These are phyloP conservation scores for Drosophila sordidapex DNA, from an alignment of 2,888 invertebrate genomes.

Conservation along the genomic window DNA sequence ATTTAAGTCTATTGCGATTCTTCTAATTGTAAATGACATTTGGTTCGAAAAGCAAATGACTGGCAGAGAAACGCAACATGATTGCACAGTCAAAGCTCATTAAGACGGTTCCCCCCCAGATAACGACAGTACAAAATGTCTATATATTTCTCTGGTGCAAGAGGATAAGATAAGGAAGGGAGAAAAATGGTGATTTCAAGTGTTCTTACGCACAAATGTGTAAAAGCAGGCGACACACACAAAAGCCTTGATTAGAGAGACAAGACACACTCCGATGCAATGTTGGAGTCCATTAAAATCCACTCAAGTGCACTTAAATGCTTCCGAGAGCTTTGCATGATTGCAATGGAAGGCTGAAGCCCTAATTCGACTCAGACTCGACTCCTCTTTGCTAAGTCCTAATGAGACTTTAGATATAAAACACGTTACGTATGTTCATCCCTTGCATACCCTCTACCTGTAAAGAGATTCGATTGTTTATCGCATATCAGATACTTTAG, in stretches of 20 bases:
- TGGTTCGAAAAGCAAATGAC: slow-evolving; percentile 21
- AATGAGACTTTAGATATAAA: slow-evolving; percentile 49
- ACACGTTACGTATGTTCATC: slow-evolving; percentile 29
- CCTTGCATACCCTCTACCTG: slow-evolving; percentile 5
- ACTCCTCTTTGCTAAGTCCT: slow-evolving; percentile 13
- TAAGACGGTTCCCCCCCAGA: slow-evolving; percentile 23
- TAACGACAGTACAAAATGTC: slow-evolving; percentile 36
- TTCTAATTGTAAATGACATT: slow-evolving; percentile 55
- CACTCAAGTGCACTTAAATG: slow-evolving; percentile 80
- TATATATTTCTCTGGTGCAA: background rate
- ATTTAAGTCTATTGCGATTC: slow-evolving; percentile 24
- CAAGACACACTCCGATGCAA: slow-evolving; percentile 53
- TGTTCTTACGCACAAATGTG: slow-evolving; percentile 32
- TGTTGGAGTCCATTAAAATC: slow-evolving; percentile 76
- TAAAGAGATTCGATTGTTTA: background rate
- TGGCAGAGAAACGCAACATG: slow-evolving; percentile 23
- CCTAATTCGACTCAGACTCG: slow-evolving; percentile 23
- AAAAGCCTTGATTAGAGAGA: slow-evolving; percentile 73
- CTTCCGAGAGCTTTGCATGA: slow-evolving; percentile 71
- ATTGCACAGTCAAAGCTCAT: slow-evolving; percentile 63
- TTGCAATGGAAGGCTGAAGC: slow-evolving; percentile 23
- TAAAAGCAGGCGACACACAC: slow-evolving; percentile 32
- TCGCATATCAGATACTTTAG: background rate
- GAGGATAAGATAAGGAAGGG: background rate
- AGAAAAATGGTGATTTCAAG: slow-evolving; percentile 1